Conservation (phyloP, 92 coral and sea anemone genomes). For the Phenganax stokvisi region DNA sequence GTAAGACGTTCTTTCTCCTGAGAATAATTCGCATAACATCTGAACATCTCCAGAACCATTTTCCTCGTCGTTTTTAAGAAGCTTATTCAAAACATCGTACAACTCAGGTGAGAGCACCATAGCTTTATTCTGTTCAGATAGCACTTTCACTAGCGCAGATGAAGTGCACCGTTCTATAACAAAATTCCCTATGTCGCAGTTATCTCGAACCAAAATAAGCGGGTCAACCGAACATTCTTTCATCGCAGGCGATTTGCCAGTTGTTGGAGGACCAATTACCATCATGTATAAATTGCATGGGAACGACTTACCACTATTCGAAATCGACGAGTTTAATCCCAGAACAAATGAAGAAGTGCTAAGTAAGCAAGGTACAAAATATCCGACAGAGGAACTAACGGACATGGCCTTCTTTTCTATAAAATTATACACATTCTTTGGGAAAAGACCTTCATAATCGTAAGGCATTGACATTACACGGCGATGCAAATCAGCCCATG, state of each 20-base stretch:
- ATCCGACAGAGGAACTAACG: conserved; percentile 40
- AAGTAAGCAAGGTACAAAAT: conserved; percentile 41
- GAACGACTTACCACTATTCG: background rate
- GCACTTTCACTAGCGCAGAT: too few species aligned
- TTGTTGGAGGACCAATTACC: background rate
- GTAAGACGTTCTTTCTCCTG: conserved; percentile 55
- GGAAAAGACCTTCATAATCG: background rate
- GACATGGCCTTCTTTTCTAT: conserved; percentile 27
- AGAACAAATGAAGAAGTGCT: conserved; percentile 46
- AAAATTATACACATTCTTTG: background rate
- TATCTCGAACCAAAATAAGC: background rate
- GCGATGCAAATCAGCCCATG: conserved; percentile 44
- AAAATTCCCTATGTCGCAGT: background rate
- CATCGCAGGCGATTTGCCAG: background rate
- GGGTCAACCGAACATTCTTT: background rate
- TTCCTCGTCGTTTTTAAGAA: too few species aligned
- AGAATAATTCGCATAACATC: conserved; percentile 52
- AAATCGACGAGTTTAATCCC: conserved; percentile 17
- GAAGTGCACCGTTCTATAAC: too few species aligned
- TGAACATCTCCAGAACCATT: too few species aligned
- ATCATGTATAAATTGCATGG: background rate
- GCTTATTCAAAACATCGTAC: too few species aligned
- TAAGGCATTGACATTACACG: conserved; percentile 38
- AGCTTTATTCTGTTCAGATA: too few species aligned
- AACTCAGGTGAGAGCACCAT: too few species aligned